Conservation (phyloP, 2,797 vertebrate genomes). For the Acanthornis magna region DNA sequence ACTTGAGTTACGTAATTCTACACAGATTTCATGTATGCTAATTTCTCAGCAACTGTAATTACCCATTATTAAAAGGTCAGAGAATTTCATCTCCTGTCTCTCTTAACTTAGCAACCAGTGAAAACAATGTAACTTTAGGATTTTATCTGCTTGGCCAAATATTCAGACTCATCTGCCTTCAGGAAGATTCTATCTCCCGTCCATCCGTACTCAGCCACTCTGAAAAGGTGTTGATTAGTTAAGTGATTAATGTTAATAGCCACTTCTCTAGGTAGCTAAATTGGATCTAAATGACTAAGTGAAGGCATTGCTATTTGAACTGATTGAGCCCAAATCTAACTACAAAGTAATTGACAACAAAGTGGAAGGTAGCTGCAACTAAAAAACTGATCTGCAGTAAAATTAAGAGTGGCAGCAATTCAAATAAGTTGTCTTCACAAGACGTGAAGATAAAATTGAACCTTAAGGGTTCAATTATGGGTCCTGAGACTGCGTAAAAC, state of each 20-base stretch:
- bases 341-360: not conserved
- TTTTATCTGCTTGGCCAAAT: not conserved
- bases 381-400: not conserved
- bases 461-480: not conserved
- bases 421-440: not conserved
- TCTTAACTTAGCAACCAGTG: not conserved
- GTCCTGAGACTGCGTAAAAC: not conserved
- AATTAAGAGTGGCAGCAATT: not conserved
- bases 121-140: not conserved
- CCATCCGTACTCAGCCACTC: not conserved
- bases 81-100: not conserved
- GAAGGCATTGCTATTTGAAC: not conserved
- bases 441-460: not conserved
- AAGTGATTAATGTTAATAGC: not conserved
- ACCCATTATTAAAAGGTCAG: not conserved
- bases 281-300: not conserved
- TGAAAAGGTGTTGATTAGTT: not conserved
- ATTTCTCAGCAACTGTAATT: conserved; percentile 15
- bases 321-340: not conserved
- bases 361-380: not conserved
- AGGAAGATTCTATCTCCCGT: not conserved
- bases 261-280: not conserved
- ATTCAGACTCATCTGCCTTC: not conserved
- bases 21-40: not conserved
- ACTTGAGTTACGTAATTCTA: not conserved